Conservation (phyloP, 2,888 invertebrate genomes). For the Hirtodrosophila trivittata region DNA sequence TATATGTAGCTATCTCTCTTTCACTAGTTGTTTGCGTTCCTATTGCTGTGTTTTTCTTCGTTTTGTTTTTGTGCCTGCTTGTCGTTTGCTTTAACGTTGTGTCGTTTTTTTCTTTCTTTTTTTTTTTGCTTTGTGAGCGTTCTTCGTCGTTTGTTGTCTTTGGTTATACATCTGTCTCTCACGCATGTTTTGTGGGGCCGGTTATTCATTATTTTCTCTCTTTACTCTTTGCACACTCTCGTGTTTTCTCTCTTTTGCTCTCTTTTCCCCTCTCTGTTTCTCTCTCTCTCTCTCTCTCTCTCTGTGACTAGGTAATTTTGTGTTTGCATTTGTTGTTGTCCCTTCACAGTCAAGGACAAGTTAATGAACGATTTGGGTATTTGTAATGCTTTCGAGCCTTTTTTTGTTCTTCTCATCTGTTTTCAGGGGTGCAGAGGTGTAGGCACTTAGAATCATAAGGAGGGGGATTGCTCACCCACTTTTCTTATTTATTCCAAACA, state of each 20-base stretch:
- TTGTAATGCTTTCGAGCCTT: slow-evolving; percentile 38
- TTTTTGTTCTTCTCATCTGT: slow-evolving; percentile 35
- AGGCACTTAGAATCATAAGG: too few relatives aligned
- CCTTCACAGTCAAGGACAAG: slow-evolving; percentile 76
- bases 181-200: slow-evolving; percentile 72
- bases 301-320: slow-evolving; percentile 6
- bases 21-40: slow-evolving; percentile 30
- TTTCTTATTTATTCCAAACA: too few relatives aligned
- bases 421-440: too few relatives aligned
- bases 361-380: slow-evolving; percentile 73
- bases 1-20: slow-evolving; percentile 1
- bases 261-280: slow-evolving; percentile 8
- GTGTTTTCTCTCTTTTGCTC: slow-evolving; percentile 18
- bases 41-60: slow-evolving; percentile 37
- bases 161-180: slow-evolving; percentile 41
- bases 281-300: slow-evolving; percentile 13
- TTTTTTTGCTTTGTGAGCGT: slow-evolving; percentile 45
- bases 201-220: slow-evolving; percentile 43
- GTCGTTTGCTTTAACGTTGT: slow-evolving; percentile 16
- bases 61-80: slow-evolving; percentile 39
- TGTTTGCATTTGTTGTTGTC: slow-evolving; percentile 36
- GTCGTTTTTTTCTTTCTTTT: slow-evolving; percentile 38
- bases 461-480: too few relatives aligned
- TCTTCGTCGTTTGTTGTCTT: slow-evolving; percentile 37
- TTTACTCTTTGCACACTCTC: slow-evolving; percentile 3